Percentiles rank a stretch among this genome's conserved stretches.
These are phyloP conservation scores for Bos javanicus DNA, from an alignment of 2,113 vertebrate genomes.

Conservation along the genomic window DNA sequence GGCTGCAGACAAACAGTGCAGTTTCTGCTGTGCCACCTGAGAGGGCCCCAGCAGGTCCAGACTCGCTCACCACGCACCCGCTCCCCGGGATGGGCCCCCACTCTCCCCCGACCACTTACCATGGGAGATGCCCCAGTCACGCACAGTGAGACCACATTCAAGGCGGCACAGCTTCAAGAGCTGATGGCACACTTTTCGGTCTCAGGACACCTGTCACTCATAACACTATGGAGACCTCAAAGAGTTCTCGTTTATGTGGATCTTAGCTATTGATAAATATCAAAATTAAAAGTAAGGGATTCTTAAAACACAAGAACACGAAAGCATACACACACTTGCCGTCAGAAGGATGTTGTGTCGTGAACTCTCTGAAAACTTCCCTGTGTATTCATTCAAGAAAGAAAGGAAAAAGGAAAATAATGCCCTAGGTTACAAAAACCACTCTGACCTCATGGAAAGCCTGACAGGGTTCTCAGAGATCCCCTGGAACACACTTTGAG, in stretches of 20 bases:
- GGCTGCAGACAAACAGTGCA: neutral
- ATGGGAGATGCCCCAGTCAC: accelerated
- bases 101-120: no score
- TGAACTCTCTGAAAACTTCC: neutral
- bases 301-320: neutral
- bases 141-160: accelerated
- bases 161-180: neutral
- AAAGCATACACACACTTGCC: neutral
- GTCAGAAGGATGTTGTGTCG: accelerated
- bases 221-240: neutral
- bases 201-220: neutral
- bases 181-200: neutral
- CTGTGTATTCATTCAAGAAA: neutral
- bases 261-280: neutral
- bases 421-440: neutral
- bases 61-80: accelerated
- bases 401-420: neutral
- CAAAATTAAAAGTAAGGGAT: neutral
- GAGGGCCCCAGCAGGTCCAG: neutral
- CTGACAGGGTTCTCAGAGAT: neutral
- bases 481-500: neutral
- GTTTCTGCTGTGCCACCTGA: accelerated
- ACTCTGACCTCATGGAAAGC: neutral
- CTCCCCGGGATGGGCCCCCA: neutral
- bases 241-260: neutral